Conservation (phyloP, 2,797 vertebrate species). For the Heteromormyrus szaboi region DNA sequence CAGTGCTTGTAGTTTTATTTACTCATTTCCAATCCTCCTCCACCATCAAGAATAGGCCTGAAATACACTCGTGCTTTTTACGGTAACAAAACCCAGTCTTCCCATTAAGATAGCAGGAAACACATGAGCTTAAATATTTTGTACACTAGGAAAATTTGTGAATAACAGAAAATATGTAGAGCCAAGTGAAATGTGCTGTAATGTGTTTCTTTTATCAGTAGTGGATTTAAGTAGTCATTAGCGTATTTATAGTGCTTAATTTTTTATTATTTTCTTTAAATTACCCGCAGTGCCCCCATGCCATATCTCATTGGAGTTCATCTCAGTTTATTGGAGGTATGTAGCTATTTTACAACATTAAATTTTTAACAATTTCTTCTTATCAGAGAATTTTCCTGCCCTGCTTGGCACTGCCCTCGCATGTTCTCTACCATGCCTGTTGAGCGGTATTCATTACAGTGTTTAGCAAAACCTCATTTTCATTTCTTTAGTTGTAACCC, state of each 20-base stretch:
- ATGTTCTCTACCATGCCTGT: background rate
- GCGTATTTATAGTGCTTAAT: constrained; percentile 27
- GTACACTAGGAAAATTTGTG: background rate
- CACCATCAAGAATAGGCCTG: background rate
- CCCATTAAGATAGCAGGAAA: background rate
- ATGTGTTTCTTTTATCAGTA: background rate
- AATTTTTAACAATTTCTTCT: background rate
- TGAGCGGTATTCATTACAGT: background rate
- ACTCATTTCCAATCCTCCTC: background rate
- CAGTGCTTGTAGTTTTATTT: background rate
- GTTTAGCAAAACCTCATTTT: background rate
- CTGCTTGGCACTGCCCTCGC: background rate
- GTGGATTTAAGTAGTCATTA: background rate
- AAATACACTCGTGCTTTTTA: background rate
- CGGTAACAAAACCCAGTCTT: background rate
- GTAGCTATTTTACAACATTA: constrained; percentile 38
- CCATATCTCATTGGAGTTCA: constrained; percentile 95
- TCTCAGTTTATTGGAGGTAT: constrained; percentile 91
- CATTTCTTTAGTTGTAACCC: background rate
- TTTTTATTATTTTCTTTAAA: constrained; percentile 31
- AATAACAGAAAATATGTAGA: background rate
- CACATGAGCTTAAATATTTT: background rate
- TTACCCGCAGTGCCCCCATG: constrained; percentile 84
- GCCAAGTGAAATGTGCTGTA: background rate
- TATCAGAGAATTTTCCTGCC: background rate